Conservation (phyloP, 2,797 vertebrate genomes). For the Ctenosaura bakeri region DNA sequence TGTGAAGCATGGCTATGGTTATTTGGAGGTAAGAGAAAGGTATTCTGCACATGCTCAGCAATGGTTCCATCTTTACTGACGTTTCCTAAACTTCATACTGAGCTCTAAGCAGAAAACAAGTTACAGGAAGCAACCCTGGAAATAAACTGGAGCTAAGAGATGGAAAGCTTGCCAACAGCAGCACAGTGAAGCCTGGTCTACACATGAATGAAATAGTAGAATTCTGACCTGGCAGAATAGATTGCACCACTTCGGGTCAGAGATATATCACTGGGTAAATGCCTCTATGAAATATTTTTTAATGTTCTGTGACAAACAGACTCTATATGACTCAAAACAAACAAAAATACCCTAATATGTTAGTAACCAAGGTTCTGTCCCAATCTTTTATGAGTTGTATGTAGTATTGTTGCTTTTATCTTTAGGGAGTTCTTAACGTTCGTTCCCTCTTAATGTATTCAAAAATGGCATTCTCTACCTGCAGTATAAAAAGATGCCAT, state of each 20-base stretch:
- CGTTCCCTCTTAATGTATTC: neutral
- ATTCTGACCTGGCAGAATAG: neutral
- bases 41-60: neutral
- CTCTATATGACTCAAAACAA: neutral
- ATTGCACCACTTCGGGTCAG: neutral
- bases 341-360: no score
- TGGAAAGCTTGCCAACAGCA: neutral
- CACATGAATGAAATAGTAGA: neutral
- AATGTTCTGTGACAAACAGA: neutral
- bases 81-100: neutral
- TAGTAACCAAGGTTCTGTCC: neutral
- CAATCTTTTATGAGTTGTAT: neutral
- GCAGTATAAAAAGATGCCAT: no score
- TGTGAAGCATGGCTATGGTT: neutral
- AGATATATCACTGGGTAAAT: neutral
- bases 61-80: neutral
- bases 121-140: neutral
- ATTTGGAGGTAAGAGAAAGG: neutral
- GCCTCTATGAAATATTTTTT: neutral
- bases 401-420: neutral
- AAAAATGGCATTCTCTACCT: neutral
- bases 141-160: neutral
- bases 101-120: neutral
- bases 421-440: neutral
- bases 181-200: neutral